Conservation (phyloP, 2,113 vertebrate genomes). For the Nesoenas mayeri region DNA sequence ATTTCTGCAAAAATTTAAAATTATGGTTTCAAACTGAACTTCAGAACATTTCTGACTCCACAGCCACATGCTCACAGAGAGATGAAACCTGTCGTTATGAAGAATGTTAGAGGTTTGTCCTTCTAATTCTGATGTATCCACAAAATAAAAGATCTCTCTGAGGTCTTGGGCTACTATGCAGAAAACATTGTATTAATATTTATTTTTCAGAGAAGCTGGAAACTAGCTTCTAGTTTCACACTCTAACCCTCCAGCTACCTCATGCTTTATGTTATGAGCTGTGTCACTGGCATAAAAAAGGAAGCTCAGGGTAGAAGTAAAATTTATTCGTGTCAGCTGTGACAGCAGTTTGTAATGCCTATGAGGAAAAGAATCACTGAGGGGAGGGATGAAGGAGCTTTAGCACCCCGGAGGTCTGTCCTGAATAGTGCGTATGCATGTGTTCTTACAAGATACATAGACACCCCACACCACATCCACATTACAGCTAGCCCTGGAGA, state of each 20-base stretch:
- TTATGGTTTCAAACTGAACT: neutral
- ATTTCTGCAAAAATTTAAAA: neutral
- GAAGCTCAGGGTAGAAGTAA: neutral
- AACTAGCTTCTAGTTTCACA: too few relatives aligned
- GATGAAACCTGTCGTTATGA: neutral
- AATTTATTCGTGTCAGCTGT: neutral
- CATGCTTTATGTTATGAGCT: neutral
- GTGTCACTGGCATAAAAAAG: neutral
- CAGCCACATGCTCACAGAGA: neutral
- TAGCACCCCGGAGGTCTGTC: neutral
- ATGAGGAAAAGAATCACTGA: neutral
- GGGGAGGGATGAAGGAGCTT: accelerated
- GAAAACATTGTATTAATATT: neutral
- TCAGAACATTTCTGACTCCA: neutral
- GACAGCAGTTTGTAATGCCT: neutral
- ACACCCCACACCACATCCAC: accelerated
- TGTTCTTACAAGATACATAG: accelerated
- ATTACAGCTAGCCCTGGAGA: neutral
- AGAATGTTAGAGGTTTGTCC: neutral
- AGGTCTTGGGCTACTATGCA: neutral
- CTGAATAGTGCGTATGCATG: accelerated
- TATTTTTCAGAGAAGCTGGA: neutral
- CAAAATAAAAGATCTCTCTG: neutral
- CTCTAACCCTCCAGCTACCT: neutral
- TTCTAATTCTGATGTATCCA: neutral